Evolutionary conservation across 1,140 invertebrate genomes (phyloP).

Genomic region (Orchesella cincta): DNA sequence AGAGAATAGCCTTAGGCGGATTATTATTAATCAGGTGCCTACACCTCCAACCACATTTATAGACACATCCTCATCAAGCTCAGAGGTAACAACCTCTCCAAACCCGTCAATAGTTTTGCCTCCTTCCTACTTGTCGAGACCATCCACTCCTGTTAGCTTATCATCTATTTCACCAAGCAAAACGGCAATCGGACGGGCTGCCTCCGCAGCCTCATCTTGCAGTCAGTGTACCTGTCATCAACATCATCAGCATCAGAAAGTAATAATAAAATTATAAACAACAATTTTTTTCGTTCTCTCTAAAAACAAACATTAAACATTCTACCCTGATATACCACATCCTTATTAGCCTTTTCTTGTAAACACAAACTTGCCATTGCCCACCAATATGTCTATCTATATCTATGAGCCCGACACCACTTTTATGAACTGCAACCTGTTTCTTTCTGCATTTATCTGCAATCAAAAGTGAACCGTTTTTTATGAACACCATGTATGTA

Average conservation of each 20-base stretch:
- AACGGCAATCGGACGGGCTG: conserved; percentile 18
- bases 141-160: neutral
- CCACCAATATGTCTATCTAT: too few species aligned
- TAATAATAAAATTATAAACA: neutral
- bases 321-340: too few species aligned
- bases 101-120: neutral
- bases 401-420: too few species aligned
- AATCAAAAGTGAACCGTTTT: too few species aligned
- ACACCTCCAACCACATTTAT: neutral
- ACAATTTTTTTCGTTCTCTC: too few species aligned
- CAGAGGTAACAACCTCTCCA: neutral
- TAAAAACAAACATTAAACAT: too few species aligned
- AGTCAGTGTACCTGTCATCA: conserved; percentile 3
- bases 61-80: neutral
- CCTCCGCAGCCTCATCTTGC: neutral
- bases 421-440: too few species aligned
- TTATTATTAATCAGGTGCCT: conserved; percentile 24
- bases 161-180: conserved; percentile 2
- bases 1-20: conserved; percentile 25
- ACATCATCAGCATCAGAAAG: conserved; percentile 1
- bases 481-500: too few species aligned
- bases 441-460: too few species aligned
- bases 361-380: too few species aligned
- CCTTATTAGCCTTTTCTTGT: too few species aligned
- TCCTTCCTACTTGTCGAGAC: neutral